These are phyloP conservation scores for Brenthis ino DNA, from an alignment of 2,888 invertebrate species.

Conservation along the genomic window DNA sequence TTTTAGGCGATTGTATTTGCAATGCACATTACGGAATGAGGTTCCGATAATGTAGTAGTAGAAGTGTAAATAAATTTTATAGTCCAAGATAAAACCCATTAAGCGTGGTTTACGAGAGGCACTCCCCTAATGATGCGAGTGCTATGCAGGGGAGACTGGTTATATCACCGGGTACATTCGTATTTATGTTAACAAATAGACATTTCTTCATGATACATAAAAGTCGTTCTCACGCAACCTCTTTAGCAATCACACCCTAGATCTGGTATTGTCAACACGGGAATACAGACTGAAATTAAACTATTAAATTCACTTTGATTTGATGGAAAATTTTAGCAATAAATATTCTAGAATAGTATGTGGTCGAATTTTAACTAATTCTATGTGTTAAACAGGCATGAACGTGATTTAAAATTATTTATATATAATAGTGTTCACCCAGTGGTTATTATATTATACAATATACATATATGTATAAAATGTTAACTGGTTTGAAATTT, in stretches of 20 bases:
- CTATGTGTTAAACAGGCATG: no score
- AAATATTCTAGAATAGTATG: no score
- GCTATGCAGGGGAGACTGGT: constrained; percentile 57
- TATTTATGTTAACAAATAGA: constrained; percentile 37
- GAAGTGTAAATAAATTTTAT: constrained; percentile 78
- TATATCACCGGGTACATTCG: constrained; percentile 37
- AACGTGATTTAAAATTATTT: no score
- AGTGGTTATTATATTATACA: no score
- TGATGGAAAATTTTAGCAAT: no score
- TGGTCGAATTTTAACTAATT: no score
- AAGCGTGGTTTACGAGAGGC: constrained; percentile 71
- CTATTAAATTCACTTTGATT: no score
- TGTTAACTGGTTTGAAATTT: no score
- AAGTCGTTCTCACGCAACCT: constrained; percentile 38
- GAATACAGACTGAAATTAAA: no score
- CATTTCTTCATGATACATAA: constrained; percentile 23
- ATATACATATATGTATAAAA: no score
- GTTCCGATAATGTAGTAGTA: constrained; percentile 58
- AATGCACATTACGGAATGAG: constrained; percentile 57
- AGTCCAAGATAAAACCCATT: constrained; percentile 76
- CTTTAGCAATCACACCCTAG: constrained; percentile 12
- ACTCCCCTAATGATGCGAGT: constrained; percentile 74
- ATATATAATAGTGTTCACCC: no score
- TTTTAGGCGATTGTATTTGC: constrained; percentile 39
- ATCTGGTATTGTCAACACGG: background rate